These are phyloP conservation scores for Sebastes dallii DNA, from an alignment of 2,797 vertebrate species.

Conservation along the genomic window DNA sequence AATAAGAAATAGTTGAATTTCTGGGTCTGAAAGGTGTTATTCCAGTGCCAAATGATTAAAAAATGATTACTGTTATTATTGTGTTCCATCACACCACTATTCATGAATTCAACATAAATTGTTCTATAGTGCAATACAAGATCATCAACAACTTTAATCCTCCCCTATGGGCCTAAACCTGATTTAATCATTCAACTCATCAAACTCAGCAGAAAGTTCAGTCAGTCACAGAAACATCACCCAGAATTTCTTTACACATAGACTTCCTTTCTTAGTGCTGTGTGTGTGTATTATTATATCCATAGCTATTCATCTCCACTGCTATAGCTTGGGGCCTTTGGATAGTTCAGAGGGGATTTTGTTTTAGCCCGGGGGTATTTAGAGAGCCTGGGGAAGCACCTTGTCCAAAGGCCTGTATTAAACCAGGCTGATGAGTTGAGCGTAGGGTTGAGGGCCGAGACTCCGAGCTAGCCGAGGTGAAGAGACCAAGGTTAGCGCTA, in stretches of 20 bases:
- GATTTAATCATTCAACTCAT: neutral
- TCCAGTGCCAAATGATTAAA: neutral
- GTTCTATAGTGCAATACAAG: neutral
- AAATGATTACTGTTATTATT: neutral
- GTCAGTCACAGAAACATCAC: neutral
- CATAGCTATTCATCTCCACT: constrained; percentile 26
- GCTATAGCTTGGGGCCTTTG: constrained; percentile 53
- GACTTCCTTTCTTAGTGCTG: constrained; percentile 15
- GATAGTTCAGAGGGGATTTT: constrained; percentile 78
- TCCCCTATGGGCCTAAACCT: neutral
- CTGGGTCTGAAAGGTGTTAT: neutral
- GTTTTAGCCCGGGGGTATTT: constrained; percentile 76
- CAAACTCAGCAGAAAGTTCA: neutral
- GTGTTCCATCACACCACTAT: neutral
- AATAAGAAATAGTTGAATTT: neutral
- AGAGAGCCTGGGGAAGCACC: constrained; percentile 87
- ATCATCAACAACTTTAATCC: neutral
- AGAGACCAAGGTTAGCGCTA: constrained; percentile 60
- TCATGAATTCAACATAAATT: neutral
- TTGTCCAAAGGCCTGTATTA: constrained; percentile 91
- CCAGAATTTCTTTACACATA: neutral
- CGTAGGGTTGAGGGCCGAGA: constrained; percentile 85
- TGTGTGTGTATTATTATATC: constrained; percentile 17
- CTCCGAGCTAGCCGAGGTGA: constrained; percentile 82
- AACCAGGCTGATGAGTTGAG: constrained; percentile 89